Conservation (phyloP, 2,113 vertebrate genomes). For the Marcusenius ussheri region DNA sequence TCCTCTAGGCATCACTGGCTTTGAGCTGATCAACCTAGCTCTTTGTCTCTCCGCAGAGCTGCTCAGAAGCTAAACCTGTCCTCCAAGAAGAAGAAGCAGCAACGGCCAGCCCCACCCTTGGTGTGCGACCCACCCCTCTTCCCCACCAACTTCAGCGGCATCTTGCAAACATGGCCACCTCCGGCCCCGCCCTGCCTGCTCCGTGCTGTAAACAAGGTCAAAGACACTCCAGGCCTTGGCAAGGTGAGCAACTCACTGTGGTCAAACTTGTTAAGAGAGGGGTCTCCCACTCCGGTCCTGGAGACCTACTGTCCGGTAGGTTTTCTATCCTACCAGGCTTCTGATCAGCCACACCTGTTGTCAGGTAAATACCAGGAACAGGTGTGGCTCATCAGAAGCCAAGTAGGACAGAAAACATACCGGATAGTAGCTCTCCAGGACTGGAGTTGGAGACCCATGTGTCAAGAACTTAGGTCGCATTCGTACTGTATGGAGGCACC, state of each 20-base stretch:
- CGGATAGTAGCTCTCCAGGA: too few species aligned
- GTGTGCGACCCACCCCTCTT: slow-evolving; percentile 77
- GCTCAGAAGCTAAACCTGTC: slow-evolving; percentile 94
- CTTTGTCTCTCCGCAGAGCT: slow-evolving; percentile 63
- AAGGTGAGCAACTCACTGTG: slow-evolving; percentile 64
- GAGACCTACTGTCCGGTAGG: background rate
- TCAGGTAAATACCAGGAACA: background rate
- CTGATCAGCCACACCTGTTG: background rate
- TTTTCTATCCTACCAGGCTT: background rate
- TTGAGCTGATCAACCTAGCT: background rate
- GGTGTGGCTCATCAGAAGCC: background rate
- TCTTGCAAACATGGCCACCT: slow-evolving; percentile 77
- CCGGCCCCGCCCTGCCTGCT: slow-evolving; percentile 91
- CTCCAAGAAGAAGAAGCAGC: slow-evolving; percentile 96
- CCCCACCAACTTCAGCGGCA: slow-evolving; percentile 85
- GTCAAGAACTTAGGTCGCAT: background rate
- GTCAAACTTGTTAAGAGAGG: background rate
- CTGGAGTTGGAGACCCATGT: background rate
- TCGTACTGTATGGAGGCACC: background rate
- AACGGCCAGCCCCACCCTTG: slow-evolving; percentile 61
- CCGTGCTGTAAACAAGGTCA: slow-evolving; percentile 88
- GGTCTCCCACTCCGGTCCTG: background rate
- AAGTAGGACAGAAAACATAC: background rate
- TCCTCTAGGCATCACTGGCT: background rate
- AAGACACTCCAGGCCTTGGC: slow-evolving; percentile 90